These are phyloP conservation scores for Calameuta pallipes DNA, from an alignment of 2,888 invertebrate genomes.

Conservation along the genomic window DNA sequence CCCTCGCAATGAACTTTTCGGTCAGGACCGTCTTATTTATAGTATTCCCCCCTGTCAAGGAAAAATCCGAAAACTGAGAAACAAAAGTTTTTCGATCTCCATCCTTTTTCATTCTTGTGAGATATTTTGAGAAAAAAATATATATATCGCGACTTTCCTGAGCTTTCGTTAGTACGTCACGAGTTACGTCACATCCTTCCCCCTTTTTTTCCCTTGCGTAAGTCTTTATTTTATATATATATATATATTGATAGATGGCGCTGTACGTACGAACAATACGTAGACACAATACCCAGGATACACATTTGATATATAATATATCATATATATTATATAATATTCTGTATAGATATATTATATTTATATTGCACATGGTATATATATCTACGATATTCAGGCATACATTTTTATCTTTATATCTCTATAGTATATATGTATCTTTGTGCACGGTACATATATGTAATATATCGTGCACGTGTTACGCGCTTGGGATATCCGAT, in stretches of 20 bases:
- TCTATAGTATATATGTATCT: not conserved
- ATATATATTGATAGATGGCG: conserved; percentile 1
- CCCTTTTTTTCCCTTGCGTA: not conserved
- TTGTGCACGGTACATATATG: not conserved
- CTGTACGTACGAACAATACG: not conserved
- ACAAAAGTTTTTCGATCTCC: not conserved
- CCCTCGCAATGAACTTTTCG: not conserved
- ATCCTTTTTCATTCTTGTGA: not conserved
- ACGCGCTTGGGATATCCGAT: not conserved
- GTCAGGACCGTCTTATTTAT: not conserved
- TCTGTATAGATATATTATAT: conserved; percentile 5
- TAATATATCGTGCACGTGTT: not conserved
- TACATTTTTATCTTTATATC: not conserved
- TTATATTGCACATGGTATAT: not conserved
- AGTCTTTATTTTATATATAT: not conserved
- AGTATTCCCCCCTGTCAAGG: not conserved
- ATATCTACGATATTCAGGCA: not conserved
- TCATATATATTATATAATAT: conserved; percentile 14
- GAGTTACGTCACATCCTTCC: not conserved
- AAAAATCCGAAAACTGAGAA: not conserved
- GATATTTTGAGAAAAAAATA: no score
- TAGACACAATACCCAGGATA: not conserved
- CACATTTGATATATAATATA: conserved; percentile 10
- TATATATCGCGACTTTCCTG: not conserved
- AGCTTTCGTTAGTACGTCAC: not conserved